Percentiles rank a stretch among this genome's conserved stretches.
These are phyloP conservation scores for Entelurus aequoreus DNA, from an alignment of 2,113 vertebrate genomes.

Conservation along the genomic window DNA sequence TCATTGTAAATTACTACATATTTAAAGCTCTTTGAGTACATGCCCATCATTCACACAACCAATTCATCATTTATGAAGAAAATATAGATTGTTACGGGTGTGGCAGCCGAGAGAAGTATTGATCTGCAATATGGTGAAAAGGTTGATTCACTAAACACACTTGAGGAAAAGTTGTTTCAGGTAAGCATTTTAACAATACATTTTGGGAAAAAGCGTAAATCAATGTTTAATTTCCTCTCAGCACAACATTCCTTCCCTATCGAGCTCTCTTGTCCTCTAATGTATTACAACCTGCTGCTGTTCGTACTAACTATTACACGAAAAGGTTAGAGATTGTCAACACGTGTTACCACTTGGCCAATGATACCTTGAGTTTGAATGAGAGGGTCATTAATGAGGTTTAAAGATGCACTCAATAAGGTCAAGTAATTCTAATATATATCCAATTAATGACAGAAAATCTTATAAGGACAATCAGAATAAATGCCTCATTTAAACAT, in stretches of 20 bases:
- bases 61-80: not conserved
- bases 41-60: not conserved
- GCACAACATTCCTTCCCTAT: constrained; percentile 34
- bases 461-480: constrained; percentile 20
- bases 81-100: constrained; percentile 2
- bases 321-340: constrained; percentile 33
- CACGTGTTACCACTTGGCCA: constrained; percentile 49
- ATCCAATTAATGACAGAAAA: constrained; percentile 23
- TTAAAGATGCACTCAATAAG: constrained; percentile 51
- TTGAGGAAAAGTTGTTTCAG: constrained; percentile 6
- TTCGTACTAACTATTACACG: constrained; percentile 50
- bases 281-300: constrained; percentile 27
- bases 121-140: constrained; percentile 5
- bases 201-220: constrained; percentile 24
- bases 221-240: constrained; percentile 32
- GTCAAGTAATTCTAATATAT: constrained; percentile 34
- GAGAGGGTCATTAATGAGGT: constrained; percentile 49
- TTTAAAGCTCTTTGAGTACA: not conserved
- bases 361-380: constrained; percentile 54
- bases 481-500: constrained; percentile 9
- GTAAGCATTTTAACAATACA: constrained; percentile 16
- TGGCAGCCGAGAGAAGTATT: not conserved
- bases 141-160: not conserved
- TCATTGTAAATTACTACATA: not conserved
- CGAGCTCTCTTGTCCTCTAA: constrained; percentile 15